Evolutionary conservation across 2,888 invertebrate species (phyloP).

Genomic region (Noctua janthe): DNA sequence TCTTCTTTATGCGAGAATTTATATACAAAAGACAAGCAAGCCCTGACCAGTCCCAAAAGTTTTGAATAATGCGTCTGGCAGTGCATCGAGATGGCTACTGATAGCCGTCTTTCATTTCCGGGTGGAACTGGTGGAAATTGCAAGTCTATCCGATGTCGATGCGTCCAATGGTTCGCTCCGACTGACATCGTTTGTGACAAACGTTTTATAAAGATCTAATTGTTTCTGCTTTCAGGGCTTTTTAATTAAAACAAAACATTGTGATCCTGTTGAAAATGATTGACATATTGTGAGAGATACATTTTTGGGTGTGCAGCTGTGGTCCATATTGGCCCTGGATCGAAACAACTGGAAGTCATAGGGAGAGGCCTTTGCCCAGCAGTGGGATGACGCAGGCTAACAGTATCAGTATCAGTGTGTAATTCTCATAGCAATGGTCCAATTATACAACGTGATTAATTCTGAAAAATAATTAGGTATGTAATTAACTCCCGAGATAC

Average conservation of each 20-base stretch:
- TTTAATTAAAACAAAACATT: not conserved
- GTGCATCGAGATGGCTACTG: slow-evolving; percentile 74
- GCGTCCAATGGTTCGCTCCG: slow-evolving; percentile 62
- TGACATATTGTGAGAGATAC: not conserved
- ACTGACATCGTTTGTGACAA: slow-evolving; percentile 55
- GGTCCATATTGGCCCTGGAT: too few species aligned
- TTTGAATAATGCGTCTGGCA: slow-evolving; percentile 64
- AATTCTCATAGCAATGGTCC: not conserved
- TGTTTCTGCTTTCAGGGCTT: not conserved
- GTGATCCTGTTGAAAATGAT: not conserved
- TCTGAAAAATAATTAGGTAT: not conserved
- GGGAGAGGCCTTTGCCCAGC: too few species aligned
- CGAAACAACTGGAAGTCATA: too few species aligned
- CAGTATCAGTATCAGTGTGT: not conserved
- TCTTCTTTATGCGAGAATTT: not conserved
- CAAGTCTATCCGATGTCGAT: slow-evolving; percentile 73
- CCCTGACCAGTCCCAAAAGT: slow-evolving; percentile 33
- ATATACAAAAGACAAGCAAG: too few species aligned
- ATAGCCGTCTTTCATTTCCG: slow-evolving; percentile 84
- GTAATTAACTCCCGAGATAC: not conserved
- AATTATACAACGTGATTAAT: not conserved
- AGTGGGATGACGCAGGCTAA: too few species aligned
- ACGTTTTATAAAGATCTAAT: slow-evolving; percentile 24
- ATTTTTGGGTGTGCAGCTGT: not conserved
- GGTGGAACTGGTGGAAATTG: slow-evolving; percentile 84